Evolutionary conservation across 2,797 vertebrate species (phyloP).

Genomic region (Clamator glandarius): DNA sequence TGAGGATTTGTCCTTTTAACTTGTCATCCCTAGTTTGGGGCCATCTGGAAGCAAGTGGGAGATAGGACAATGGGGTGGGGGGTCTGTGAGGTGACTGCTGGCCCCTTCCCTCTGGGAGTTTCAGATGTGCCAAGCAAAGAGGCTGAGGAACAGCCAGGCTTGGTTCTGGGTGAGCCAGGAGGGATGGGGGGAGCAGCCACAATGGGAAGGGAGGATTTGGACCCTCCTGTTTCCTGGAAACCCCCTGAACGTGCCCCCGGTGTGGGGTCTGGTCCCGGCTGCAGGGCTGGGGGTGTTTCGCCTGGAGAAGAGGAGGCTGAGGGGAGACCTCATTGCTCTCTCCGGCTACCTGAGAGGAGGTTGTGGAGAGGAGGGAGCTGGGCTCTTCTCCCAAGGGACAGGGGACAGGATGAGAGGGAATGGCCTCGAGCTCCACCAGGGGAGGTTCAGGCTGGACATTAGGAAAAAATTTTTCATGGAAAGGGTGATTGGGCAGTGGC

Average conservation of each 20-base stretch:
- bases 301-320: too few species aligned
- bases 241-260: fast-evolving
- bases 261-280: background rate
- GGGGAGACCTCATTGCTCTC: too few species aligned
- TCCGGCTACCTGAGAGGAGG: too few species aligned
- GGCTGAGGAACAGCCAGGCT: background rate
- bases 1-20: background rate
- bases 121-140: background rate
- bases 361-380: too few species aligned
- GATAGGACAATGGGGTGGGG: background rate
- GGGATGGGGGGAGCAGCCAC: background rate
- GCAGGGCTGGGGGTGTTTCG: too few species aligned
- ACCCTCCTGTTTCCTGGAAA: background rate
- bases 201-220: background rate
- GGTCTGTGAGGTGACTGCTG: background rate
- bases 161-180: background rate
- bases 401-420: too few species aligned
- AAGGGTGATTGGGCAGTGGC: too few species aligned
- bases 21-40: background rate
- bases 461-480: too few species aligned
- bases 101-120: fast-evolving
- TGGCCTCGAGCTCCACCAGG: too few species aligned
- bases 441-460: too few species aligned
- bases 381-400: too few species aligned
- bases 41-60: background rate